phyloP scores from a whole-genome alignment of 2,888 invertebrate species.

The Melanchra persicariae region DNA sequence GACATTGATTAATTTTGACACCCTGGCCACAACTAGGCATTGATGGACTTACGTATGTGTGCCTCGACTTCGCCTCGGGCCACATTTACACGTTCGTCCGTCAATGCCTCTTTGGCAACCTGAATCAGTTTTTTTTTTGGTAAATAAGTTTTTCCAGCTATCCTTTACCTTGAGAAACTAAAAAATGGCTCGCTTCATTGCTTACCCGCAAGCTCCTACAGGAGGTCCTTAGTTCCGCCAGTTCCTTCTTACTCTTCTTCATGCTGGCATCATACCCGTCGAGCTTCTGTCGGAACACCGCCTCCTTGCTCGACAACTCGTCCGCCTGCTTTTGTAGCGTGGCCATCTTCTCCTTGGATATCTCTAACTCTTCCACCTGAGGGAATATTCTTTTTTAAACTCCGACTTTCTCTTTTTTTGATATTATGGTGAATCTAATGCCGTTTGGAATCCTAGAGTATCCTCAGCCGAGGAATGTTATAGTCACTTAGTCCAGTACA shows the following conservation, averaged over 20 bases:
- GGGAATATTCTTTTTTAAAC: not conserved
- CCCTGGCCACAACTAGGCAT: too few species aligned
- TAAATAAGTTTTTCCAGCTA: too few species aligned
- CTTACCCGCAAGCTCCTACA: constrained; percentile 75
- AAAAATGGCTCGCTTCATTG: not conserved
- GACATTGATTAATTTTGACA: too few species aligned
- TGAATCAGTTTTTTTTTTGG: too few species aligned
- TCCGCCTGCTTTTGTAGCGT: constrained; percentile 77
- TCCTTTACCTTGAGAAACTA: not conserved
- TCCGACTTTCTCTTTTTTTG: not conserved
- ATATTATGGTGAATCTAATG: not conserved
- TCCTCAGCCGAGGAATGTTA: too few species aligned
- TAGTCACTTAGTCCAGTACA: too few species aligned
- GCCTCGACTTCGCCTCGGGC: too few species aligned
- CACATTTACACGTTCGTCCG: too few species aligned
- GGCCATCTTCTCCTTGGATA: constrained; percentile 76
- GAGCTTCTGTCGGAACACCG: constrained; percentile 75
- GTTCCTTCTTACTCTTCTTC: constrained; percentile 70
- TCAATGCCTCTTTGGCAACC: too few species aligned
- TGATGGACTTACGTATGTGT: too few species aligned
- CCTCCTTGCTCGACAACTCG: constrained; percentile 69
- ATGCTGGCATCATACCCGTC: constrained; percentile 81
- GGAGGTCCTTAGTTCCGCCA: constrained; percentile 60
- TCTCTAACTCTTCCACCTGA: constrained; percentile 81
- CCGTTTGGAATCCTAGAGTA: not conserved